These are phyloP conservation scores for Pristiophorus japonicus DNA, from an alignment of 2,113 vertebrate species.

Conservation along the genomic window DNA sequence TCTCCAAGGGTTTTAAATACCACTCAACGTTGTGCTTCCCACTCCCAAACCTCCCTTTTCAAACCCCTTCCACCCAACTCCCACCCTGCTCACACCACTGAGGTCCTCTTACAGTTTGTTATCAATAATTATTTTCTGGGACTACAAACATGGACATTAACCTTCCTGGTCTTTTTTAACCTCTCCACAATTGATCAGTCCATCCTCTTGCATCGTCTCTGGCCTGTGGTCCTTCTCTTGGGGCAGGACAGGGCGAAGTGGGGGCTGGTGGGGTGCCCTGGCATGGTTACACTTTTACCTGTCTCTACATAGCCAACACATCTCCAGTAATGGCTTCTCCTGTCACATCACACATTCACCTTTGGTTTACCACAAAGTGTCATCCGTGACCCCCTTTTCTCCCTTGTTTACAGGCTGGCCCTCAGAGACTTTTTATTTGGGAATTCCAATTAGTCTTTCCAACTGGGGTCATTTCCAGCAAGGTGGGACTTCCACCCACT, in stretches of 20 bases:
- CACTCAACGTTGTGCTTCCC: background rate
- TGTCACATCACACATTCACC: background rate
- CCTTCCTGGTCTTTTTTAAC: background rate
- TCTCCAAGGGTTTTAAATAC: background rate
- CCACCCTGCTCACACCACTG: background rate
- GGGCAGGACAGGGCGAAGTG: too few relatives aligned
- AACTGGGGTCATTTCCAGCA: background rate
- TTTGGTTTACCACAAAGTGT: background rate
- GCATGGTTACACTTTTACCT: background rate
- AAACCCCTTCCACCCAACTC: background rate
- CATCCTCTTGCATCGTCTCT: too few relatives aligned
- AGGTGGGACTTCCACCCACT: background rate
- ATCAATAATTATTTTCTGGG: background rate
- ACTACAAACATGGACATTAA: background rate
- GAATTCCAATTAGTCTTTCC: background rate
- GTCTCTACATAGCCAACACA: background rate
- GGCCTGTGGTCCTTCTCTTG: background rate
- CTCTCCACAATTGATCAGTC: background rate
- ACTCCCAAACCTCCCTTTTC: background rate
- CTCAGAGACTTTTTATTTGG: background rate
- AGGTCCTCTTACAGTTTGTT: background rate
- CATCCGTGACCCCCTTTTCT: background rate
- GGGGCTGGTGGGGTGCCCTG: too few relatives aligned
- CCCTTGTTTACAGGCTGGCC: too few relatives aligned
- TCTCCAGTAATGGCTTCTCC: background rate